These are phyloP conservation scores for Coluber constrictor DNA, from an alignment of 2,797 vertebrate species.

Conservation along the genomic window DNA sequence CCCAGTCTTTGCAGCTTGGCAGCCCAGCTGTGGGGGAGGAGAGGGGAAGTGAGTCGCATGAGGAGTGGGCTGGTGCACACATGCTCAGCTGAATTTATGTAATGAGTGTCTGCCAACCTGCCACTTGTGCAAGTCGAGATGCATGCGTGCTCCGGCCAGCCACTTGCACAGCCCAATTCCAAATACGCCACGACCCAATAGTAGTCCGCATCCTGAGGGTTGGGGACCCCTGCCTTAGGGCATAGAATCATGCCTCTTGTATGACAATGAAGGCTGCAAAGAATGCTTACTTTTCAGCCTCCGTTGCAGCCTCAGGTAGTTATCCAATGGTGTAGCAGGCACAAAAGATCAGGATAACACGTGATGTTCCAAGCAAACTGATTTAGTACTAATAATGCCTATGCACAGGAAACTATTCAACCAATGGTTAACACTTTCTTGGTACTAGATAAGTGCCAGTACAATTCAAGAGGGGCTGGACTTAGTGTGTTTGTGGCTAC, in stretches of 20 bases:
- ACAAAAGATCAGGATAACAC: neutral
- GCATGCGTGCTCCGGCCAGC: neutral
- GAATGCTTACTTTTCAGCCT: neutral
- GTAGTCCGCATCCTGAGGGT: neutral
- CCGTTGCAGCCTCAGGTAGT: neutral
- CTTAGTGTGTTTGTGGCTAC: neutral
- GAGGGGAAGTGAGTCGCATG: neutral
- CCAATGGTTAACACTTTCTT: neutral
- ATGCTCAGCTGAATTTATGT: no score
- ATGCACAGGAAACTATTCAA: neutral
- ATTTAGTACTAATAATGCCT: neutral
- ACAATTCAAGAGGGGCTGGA: neutral
- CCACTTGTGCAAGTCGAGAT: neutral
- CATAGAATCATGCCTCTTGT: neutral
- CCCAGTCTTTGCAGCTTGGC: neutral
- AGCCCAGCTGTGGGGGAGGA: neutral
- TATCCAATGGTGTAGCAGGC: neutral
- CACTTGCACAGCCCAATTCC: neutral
- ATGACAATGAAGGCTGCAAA: neutral
- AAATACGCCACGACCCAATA: neutral
- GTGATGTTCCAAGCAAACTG: neutral
- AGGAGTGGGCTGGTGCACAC: no score
- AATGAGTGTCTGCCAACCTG: no score
- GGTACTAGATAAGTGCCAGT: neutral
- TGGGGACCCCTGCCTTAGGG: neutral